These are phyloP conservation scores for Drosophila lacteicornis DNA, from an alignment of 1,140 invertebrate genomes.

Conservation along the genomic window DNA sequence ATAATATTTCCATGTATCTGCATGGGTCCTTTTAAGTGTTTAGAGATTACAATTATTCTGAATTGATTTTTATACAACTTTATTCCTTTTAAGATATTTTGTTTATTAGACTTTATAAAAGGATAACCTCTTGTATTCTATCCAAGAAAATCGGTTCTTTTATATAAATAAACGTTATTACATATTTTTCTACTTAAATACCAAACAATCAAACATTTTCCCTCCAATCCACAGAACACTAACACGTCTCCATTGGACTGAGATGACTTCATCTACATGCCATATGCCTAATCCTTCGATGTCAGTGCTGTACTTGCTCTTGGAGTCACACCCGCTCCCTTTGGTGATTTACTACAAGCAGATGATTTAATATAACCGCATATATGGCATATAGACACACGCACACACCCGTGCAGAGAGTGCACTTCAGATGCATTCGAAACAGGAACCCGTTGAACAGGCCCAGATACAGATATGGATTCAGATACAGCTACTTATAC, in stretches of 20 bases:
- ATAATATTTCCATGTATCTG: slow-evolving; percentile 28
- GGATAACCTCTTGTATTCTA: too few species aligned
- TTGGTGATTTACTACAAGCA: slow-evolving; percentile 74
- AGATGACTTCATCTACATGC: slow-evolving; percentile 60
- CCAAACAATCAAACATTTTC: not conserved
- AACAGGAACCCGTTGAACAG: slow-evolving; percentile 38
- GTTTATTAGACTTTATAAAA: too few species aligned
- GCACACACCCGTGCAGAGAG: slow-evolving; percentile 31
- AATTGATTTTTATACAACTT: not conserved
- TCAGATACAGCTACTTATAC: slow-evolving; percentile 36
- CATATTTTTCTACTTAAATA: not conserved
- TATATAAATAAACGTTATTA: not conserved
- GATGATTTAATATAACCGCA: slow-evolving; percentile 81
- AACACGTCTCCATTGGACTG: slow-evolving; percentile 35
- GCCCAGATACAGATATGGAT: slow-evolving; percentile 35
- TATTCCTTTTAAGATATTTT: not conserved
- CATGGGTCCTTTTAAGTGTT: not conserved
- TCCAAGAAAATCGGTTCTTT: not conserved
- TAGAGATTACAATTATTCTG: not conserved
- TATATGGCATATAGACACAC: slow-evolving; percentile 36
- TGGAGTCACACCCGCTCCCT: slow-evolving; percentile 29
- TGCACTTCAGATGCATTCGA: slow-evolving; percentile 67
- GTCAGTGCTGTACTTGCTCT: slow-evolving; percentile 72
- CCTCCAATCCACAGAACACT: slow-evolving; percentile 18
- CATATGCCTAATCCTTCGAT: slow-evolving; percentile 16